phyloP scores from a whole-genome alignment of 2,113 vertebrate genomes.

The Melanerpes aurifrons region DNA sequence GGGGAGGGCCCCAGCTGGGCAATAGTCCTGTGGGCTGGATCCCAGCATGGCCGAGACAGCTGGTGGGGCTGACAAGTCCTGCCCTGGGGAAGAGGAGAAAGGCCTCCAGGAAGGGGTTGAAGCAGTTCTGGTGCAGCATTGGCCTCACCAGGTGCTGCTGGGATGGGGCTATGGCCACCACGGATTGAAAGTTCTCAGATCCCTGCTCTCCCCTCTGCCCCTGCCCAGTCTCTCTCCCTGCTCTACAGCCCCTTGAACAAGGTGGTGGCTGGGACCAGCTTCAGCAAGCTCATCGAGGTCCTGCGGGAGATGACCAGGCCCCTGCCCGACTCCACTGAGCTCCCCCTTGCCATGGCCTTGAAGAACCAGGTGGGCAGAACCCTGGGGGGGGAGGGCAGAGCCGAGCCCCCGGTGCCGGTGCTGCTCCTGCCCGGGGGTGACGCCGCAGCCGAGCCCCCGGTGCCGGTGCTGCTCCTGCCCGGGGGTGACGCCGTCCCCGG shows the following conservation, averaged over 20 bases:
- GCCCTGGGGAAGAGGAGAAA: neutral
- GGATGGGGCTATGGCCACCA: neutral
- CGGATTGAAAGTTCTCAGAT: neutral
- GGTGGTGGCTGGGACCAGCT: constrained; percentile 82
- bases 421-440: neutral
- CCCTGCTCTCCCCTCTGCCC: neutral
- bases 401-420: too few species aligned
- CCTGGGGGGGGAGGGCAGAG: neutral
- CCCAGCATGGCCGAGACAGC: neutral
- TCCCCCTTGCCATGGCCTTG: constrained; percentile 80
- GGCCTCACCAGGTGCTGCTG: neutral
- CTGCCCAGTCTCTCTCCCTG: constrained; percentile 83
- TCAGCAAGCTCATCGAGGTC: constrained; percentile 85
- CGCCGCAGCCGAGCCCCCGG: neutral
- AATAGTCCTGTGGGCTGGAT: neutral
- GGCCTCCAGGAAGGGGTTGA: neutral
- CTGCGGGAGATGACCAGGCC: constrained; percentile 81
- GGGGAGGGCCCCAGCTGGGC: neutral
- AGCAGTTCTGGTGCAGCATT: neutral
- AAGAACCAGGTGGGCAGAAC: constrained; percentile 87
- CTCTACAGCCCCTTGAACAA: constrained; percentile 84
- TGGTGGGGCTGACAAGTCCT: neutral
- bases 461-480: neutral
- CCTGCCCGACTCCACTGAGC: constrained; percentile 66
- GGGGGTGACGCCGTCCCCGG: neutral